Evolutionary conservation across 2,113 vertebrate species (phyloP), one percentile per base, ranked within the genome.

Genomic region (Pollimyrus isidori): DNA sequence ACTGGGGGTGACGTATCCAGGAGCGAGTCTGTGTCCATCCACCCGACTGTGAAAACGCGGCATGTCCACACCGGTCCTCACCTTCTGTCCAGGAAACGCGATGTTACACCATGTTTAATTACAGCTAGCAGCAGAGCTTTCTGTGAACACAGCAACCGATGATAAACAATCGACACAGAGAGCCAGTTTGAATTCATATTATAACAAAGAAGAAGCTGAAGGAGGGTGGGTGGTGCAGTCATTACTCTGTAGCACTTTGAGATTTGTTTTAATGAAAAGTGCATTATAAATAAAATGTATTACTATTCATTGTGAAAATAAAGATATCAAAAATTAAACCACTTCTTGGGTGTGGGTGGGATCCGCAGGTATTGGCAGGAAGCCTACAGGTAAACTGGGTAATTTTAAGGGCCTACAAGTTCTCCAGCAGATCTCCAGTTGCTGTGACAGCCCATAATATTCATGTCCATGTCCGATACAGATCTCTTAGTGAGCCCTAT

Each of bases 41-140:
- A 90, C 94, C 53, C 62, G 46, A 76, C 46, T 86, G 46, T 46
- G 23, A 49, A 86, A 26, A 13, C 83, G 7, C 92, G 91, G 92
- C 93, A 86, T 26, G 95, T 95, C 95, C 94, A 90, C 93, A 95
- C 95, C 95, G 91, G 92, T 88, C 76, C 91, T 86, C 93, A 92
- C 91, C 91, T 91, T 90, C 90, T 92, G 91, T 85, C 90, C 90
- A 91, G 92, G 89, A 87, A 91, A 62, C n/a, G 48, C 91, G 92
- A 92, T 94, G 91, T 94, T 92, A 92, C n/a, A 4, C 42, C 19
- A 45, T 82, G 9, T 82, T 82, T 42, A 7, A 82, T 82, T 19
- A 82, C 35, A 82, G 76, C 76, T 82, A 45, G 39, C 19, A 17
- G 5, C 76, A 82, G 76, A 39, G 39, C 76, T 82, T 69, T 69